Conservation (phyloP, 1,140 invertebrate genomes). For the Rhizoglyphus robini region DNA sequence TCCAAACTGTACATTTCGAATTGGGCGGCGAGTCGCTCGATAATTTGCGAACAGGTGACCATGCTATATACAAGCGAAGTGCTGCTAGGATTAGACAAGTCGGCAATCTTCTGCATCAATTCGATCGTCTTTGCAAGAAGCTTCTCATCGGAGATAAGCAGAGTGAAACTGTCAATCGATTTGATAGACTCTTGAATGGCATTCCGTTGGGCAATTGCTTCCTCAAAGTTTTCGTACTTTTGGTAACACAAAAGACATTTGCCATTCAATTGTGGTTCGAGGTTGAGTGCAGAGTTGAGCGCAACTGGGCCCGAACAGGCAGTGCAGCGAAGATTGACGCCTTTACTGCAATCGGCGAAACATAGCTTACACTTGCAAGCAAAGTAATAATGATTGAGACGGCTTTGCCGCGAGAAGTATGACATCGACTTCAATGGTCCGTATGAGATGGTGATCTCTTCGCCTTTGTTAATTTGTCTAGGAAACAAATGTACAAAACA, state of each 20-base stretch:
- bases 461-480: neutral
- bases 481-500: neutral
- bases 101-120: neutral
- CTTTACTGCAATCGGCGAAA: neutral
- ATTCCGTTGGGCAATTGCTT: no score
- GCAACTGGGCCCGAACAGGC: neutral
- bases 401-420: neutral
- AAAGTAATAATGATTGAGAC: conserved; percentile 13
- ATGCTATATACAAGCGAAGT: neutral
- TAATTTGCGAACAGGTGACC: neutral
- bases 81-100: neutral
- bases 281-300: neutral
- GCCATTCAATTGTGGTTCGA: neutral
- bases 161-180: neutral
- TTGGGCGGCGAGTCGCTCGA: neutral
- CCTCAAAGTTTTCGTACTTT: neutral
- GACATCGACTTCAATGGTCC: neutral
- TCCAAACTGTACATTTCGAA: neutral
- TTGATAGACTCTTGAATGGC: neutral
- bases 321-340: neutral
- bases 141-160: neutral
- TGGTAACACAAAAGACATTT: neutral
- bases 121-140: neutral
- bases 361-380: neutral
- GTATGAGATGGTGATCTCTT: conserved; percentile 12